phyloP scores from a whole-genome alignment of 2,888 invertebrate species.

The Halictus quadricinctus region DNA sequence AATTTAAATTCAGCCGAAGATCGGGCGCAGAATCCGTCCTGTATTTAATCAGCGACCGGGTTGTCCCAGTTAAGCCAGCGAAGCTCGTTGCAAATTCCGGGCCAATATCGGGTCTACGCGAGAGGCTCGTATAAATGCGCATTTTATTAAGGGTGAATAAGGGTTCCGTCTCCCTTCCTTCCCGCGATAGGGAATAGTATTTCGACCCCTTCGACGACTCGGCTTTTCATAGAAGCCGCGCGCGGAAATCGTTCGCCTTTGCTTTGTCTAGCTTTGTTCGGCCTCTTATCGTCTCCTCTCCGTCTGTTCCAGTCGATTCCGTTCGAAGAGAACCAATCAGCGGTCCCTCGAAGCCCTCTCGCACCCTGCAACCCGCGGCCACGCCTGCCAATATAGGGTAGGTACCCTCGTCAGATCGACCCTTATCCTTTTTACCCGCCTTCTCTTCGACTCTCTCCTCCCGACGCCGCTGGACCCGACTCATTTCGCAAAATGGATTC shows the following conservation, averaged over 20 bases:
- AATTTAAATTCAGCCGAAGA: constrained; percentile 23
- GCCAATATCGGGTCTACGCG: constrained; percentile 64
- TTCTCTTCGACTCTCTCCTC: constrained; percentile 56
- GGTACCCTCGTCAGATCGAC: constrained; percentile 80
- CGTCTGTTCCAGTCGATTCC: constrained; percentile 68
- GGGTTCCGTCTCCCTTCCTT: constrained; percentile 56
- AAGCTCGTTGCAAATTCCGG: constrained; percentile 65
- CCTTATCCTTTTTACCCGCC: constrained; percentile 73
- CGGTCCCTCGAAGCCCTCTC: constrained; percentile 76
- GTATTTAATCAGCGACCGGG: constrained; percentile 48
- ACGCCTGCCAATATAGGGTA: constrained; percentile 82
- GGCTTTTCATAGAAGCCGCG: constrained; percentile 49
- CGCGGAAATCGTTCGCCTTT: constrained; percentile 35
- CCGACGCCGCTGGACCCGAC: constrained; percentile 70
- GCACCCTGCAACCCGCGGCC: constrained; percentile 78
- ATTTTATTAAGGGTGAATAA: constrained; percentile 78
- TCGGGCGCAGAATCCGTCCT: constrained; percentile 2
- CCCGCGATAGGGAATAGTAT: constrained; percentile 37
- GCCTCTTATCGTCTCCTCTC: constrained; percentile 41
- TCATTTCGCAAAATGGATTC: constrained; percentile 81
- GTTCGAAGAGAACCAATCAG: constrained; percentile 79
- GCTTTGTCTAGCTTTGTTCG: constrained; percentile 27
- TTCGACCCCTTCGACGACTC: constrained; percentile 66
- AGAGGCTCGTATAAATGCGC: constrained; percentile 77
- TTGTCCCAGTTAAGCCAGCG: constrained; percentile 55